These are phyloP conservation scores for Grus americana DNA, from an alignment of 2,113 vertebrate species.

Conservation along the genomic window DNA sequence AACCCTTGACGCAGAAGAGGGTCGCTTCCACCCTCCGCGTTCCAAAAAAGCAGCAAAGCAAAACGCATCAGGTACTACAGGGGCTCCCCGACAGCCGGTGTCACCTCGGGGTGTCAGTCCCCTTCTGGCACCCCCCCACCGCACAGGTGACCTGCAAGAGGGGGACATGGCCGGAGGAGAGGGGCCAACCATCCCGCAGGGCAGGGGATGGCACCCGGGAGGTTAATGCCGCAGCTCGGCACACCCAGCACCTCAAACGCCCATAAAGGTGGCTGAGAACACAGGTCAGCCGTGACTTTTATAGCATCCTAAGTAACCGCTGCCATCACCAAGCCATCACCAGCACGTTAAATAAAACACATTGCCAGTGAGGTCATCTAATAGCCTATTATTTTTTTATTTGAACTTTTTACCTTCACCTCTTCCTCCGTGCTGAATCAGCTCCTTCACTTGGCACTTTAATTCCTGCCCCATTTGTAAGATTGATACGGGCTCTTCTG, in stretches of 20 bases:
- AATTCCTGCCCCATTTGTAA: slow-evolving; percentile 12
- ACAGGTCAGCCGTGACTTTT: not conserved
- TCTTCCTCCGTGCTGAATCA: slow-evolving; percentile 56
- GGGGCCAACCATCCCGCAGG: not conserved
- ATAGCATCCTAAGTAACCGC: not conserved
- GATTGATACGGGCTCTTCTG: not conserved
- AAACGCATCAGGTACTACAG: not conserved
- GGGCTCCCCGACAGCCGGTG: fast-evolving
- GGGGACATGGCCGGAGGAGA: fast-evolving
- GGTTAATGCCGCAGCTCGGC: fast-evolving
- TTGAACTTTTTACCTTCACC: slow-evolving; percentile 69
- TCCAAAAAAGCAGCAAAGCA: not conserved
- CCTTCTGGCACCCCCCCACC: too few species aligned
- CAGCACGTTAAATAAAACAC: slow-evolving; percentile 17
- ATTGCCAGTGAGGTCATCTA: slow-evolving; percentile 59
- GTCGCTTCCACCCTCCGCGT: not conserved
- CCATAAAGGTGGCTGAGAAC: not conserved
- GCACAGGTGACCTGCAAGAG: not conserved
- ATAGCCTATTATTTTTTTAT: slow-evolving; percentile 35
- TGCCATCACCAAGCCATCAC: not conserved
- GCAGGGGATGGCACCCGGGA: fast-evolving
- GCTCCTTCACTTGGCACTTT: not conserved
- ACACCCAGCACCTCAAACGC: not conserved
- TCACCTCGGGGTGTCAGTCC: not conserved
- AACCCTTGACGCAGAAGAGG: fast-evolving